A percentile compares a stretch with the other conserved stretches of the same genome.
Evolutionary conservation across 1,140 invertebrate species (phyloP).

Genomic region (Lordiphosa mommai): DNA sequence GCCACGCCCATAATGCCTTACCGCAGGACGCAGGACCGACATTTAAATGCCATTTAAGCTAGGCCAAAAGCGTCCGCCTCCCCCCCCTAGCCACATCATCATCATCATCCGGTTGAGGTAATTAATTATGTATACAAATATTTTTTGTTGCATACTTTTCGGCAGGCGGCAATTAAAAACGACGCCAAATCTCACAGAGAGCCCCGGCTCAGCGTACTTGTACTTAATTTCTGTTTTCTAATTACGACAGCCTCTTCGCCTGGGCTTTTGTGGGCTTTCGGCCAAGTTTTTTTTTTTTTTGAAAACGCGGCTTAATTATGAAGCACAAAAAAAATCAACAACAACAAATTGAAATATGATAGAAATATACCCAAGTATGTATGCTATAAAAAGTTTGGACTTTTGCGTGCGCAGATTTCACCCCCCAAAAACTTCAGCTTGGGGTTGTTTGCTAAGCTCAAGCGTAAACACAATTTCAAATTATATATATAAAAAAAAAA

Average conservation of each 20-base stretch:
- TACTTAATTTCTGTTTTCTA: constrained; percentile 36
- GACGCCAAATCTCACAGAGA: constrained; percentile 21
- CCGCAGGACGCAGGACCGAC: neutral
- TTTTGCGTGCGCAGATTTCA: constrained; percentile 31
- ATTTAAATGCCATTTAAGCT: constrained; percentile 50
- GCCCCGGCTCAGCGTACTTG: neutral
- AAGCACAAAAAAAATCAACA: constrained; percentile 16
- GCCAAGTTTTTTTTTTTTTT: constrained; percentile 29
- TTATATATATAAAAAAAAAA: constrained; percentile 35
- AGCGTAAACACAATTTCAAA: constrained; percentile 69
- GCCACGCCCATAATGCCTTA: constrained; percentile 6
- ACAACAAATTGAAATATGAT: constrained; percentile 59
- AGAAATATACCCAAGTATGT: constrained; percentile 63
- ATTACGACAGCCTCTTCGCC: constrained; percentile 46
- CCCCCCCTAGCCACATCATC: neutral
- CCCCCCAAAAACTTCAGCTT: neutral
- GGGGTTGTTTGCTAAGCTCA: constrained; percentile 44
- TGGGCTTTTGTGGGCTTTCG: constrained; percentile 62
- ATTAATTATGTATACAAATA: constrained; percentile 69
- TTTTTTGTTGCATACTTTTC: constrained; percentile 16
- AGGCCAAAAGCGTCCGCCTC: constrained; percentile 13
- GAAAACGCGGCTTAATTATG: constrained; percentile 68
- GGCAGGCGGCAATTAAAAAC: constrained; percentile 32
- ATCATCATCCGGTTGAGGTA: constrained; percentile 20
- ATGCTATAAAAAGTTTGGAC: constrained; percentile 1